These are phyloP conservation scores for Gracilinanus agilis DNA, from an alignment of 2,113 vertebrate genomes.

Conservation along the genomic window DNA sequence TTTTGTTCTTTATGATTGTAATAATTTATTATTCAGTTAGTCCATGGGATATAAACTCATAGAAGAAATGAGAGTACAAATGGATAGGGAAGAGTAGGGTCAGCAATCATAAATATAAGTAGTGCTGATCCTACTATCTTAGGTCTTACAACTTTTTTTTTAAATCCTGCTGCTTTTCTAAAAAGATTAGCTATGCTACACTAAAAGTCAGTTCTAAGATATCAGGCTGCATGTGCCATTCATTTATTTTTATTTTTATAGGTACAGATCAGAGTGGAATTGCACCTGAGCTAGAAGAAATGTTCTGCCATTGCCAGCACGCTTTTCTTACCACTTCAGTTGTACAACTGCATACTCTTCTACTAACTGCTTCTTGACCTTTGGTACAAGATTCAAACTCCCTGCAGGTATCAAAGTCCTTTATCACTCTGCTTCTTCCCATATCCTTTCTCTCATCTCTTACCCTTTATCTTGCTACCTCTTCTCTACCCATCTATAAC, in stretches of 20 bases:
- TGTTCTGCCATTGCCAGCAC: not conserved
- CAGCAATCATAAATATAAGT: not conserved
- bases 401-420: not conserved
- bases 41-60: not conserved
- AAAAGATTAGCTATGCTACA: conserved; percentile 26
- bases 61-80: not conserved
- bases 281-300: not conserved
- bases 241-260: not conserved
- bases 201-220: not conserved
- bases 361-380: not conserved
- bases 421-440: conserved; percentile 7
- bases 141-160: not conserved
- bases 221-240: not conserved
- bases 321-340: conserved; percentile 4
- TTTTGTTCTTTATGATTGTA: not conserved
- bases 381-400: conserved; percentile 27
- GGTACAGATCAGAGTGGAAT: not conserved
- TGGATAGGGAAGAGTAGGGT: not conserved
- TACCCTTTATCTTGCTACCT: conserved; percentile 48
- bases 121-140: not conserved
- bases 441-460: conserved; percentile 40
- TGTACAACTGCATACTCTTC: not conserved
- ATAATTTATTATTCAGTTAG: not conserved
- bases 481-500: not conserved
- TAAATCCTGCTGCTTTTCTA: conserved; percentile 13